A percentile compares a stretch with the other conserved stretches of the same genome.
These are phyloP conservation scores for Montipora capricornis DNA, from an alignment of 64 coral and sea anemone species.

Conservation along the genomic window DNA sequence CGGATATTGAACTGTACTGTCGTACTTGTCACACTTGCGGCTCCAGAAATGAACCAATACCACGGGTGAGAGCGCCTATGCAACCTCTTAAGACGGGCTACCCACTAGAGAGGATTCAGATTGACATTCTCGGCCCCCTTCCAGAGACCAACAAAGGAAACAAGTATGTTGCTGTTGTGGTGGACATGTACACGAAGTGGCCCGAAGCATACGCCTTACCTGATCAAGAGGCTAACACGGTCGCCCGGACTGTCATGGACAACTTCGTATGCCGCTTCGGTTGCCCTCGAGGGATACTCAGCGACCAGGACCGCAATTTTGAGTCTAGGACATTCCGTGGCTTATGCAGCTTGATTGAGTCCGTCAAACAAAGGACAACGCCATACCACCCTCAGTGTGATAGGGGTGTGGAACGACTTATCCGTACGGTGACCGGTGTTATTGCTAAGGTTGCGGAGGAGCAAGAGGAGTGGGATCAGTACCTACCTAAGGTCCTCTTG, in stretches of 20 bases:
- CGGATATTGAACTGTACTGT: conserved; percentile 56
- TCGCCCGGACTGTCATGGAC: not conserved
- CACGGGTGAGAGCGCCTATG: conserved; percentile 35
- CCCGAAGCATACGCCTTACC: conserved; percentile 50
- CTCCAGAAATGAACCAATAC: conserved; percentile 11
- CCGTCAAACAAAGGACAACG: conserved; percentile 48
- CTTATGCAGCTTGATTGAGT: conserved; percentile 34
- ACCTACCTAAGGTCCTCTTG: conserved; percentile 13
- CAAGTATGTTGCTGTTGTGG: conserved; percentile 66
- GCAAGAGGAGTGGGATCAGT: not conserved
- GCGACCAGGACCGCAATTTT: conserved; percentile 54
- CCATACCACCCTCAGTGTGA: conserved; percentile 58
- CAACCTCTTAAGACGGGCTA: conserved; percentile 46
- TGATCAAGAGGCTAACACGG: conserved; percentile 15
- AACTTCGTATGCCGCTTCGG: conserved; percentile 27
- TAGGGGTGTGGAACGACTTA: conserved; percentile 16
- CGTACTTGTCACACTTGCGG: conserved; percentile 61
- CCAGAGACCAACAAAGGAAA: conserved; percentile 29
- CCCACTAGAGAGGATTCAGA: conserved; percentile 19
- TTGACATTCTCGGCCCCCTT: conserved; percentile 53
- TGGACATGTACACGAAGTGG: conserved; percentile 71
- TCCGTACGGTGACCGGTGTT: conserved; percentile 25
- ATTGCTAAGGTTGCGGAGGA: conserved; percentile 28
- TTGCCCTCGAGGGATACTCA: not conserved
- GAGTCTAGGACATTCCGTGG: conserved; percentile 37